These are phyloP conservation scores for Diadophis punctatus DNA, from an alignment of 2,113 vertebrate genomes.

Conservation along the genomic window DNA sequence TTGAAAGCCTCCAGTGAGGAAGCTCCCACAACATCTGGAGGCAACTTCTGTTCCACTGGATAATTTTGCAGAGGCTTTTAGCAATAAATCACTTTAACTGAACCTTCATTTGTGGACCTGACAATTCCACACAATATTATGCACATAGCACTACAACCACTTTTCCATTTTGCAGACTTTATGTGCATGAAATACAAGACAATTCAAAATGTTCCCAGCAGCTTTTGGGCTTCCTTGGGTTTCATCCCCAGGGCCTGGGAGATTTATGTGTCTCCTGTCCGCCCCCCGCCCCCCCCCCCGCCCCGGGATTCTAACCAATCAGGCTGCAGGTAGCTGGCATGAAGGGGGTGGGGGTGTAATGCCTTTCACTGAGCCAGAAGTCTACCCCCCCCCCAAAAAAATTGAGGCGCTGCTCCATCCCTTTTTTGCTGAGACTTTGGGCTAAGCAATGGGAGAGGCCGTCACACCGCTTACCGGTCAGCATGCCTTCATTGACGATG, in stretches of 20 bases:
- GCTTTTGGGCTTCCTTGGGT: not conserved
- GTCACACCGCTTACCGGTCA: constrained; percentile 67
- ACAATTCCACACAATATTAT: too few species aligned
- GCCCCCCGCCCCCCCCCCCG: too few species aligned
- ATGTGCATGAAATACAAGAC: not conserved
- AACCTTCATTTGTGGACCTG: not conserved
- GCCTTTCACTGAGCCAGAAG: not conserved
- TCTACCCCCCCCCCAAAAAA: too few species aligned
- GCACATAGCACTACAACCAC: not conserved
- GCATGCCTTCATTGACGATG: constrained; percentile 75
- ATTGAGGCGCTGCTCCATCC: not conserved
- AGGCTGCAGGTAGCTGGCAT: accelerated
- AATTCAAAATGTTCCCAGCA: not conserved
- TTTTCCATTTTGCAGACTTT: not conserved
- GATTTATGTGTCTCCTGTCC: too few species aligned
- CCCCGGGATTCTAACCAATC: not conserved
- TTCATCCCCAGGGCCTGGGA: not conserved
- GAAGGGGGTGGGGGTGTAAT: not conserved
- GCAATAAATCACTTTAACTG: not conserved
- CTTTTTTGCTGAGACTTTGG: not conserved
- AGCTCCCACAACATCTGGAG: not conserved
- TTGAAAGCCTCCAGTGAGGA: not conserved
- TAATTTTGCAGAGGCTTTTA: not conserved
- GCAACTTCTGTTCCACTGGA: too few species aligned
- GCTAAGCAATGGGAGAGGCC: too few species aligned